Percentiles rank a stretch among this genome's conserved stretches.
phyloP scores from a whole-genome alignment of 2,113 vertebrate species.

The Cygnus buccinator region DNA sequence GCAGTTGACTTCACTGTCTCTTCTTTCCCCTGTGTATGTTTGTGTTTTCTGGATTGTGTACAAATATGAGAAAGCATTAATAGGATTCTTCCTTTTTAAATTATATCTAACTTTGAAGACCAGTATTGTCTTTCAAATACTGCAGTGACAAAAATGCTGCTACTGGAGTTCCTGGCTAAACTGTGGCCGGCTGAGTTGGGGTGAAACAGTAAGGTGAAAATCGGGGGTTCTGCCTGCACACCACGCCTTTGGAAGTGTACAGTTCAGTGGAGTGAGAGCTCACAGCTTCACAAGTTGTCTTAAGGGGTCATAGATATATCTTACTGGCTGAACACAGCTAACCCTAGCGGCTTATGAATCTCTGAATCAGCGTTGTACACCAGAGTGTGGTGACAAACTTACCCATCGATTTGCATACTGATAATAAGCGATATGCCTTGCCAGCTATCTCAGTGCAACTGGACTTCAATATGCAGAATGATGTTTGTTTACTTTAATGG shows the following conservation, averaged over 20 bases:
- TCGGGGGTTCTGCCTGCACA: not conserved
- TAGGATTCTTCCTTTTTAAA: too few species aligned
- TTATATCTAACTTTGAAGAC: not conserved
- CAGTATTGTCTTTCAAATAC: not conserved
- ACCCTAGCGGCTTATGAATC: not conserved
- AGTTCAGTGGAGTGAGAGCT: not conserved
- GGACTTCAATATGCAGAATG: not conserved
- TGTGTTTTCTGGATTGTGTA: not conserved
- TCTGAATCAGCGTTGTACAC: not conserved
- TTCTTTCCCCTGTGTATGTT: not conserved
- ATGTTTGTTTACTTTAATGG: not conserved
- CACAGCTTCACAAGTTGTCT: not conserved
- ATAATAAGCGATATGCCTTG: rapidly evolving
- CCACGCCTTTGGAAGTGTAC: not conserved
- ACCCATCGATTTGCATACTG: not conserved
- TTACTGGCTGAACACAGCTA: not conserved
- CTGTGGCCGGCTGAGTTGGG: not conserved
- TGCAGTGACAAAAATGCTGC: not conserved
- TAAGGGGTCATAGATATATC: rapidly evolving
- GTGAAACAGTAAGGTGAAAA: too few species aligned
- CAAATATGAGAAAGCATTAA: not conserved
- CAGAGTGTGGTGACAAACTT: not conserved
- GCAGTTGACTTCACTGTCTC: not conserved
- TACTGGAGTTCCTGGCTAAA: not conserved
- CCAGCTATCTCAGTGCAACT: not conserved